These are phyloP conservation scores for Muricea muricata DNA, from an alignment of 92 coral and sea anemone genomes.

Conservation along the genomic window DNA sequence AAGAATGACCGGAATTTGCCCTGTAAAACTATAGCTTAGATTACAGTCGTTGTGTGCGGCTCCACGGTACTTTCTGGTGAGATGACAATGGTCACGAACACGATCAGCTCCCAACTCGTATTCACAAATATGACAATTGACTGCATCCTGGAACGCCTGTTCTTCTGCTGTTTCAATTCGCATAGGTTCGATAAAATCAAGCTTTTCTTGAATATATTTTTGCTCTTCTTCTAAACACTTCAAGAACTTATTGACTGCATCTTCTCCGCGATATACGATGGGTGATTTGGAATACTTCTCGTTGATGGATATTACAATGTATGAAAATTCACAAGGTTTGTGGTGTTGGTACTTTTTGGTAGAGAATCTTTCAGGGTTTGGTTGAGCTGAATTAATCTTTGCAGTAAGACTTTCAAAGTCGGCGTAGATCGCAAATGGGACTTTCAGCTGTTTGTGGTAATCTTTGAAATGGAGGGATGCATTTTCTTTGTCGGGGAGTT, in stretches of 20 bases:
- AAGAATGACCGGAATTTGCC: conserved; percentile 28
- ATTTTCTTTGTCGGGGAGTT: conserved; percentile 44
- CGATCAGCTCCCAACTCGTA: conserved; percentile 11
- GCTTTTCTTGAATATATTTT: conserved; percentile 6
- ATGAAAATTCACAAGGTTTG: neutral
- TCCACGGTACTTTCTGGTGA: conserved; percentile 23
- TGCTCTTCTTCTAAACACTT: neutral
- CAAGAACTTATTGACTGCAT: conserved; percentile 15
- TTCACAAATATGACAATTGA: conserved; percentile 54
- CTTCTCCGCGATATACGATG: conserved; percentile 34
- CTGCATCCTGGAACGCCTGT: conserved; percentile 38
- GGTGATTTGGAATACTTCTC: neutral
- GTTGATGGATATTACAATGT: neutral
- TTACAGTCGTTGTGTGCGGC: conserved; percentile 51
- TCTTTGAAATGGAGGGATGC: conserved; percentile 28
- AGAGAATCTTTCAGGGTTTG: neutral
- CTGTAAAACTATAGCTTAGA: conserved; percentile 34
- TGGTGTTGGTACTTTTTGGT: conserved; percentile 24
- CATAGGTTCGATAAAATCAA: conserved; percentile 46
- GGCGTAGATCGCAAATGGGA: conserved; percentile 7
- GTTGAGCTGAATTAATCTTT: neutral
- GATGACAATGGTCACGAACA: conserved; percentile 37
- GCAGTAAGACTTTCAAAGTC: conserved; percentile 25
- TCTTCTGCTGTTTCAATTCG: conserved; percentile 30
- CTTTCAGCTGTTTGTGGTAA: conserved; percentile 5